Percentiles rank a stretch among this genome's conserved stretches.
Conservation (phyloP, 2,113 vertebrate species). For the Eulemur rufifrons region DNA sequence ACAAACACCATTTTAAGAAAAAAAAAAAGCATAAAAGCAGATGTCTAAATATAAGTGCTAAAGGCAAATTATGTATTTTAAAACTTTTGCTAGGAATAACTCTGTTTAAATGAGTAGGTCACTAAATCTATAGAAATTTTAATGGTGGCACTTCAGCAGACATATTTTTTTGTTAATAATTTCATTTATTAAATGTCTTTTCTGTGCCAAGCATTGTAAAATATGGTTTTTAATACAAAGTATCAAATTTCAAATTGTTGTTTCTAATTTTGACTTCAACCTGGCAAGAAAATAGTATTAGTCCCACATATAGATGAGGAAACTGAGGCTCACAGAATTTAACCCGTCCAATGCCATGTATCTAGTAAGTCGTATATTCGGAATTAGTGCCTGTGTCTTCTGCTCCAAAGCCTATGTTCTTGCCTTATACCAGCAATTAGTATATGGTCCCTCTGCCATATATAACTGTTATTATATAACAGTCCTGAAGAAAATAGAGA, state of each 20-base stretch:
- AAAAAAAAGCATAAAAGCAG: conserved; percentile 15
- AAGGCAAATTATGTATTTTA: conserved; percentile 54
- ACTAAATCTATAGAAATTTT: conserved; percentile 65
- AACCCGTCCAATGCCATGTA: background rate
- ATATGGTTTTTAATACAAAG: conserved; percentile 34
- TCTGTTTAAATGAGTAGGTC: conserved; percentile 49
- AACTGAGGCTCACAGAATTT: background rate
- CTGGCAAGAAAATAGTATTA: background rate
- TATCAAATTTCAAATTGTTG: background rate
- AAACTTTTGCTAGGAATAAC: conserved; percentile 12
- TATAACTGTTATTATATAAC: background rate
- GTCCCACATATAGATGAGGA: background rate
- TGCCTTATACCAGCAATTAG: background rate
- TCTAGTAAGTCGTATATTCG: background rate
- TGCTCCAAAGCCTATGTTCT: background rate
- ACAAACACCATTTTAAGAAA: conserved; percentile 41
- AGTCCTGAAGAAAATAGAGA: background rate
- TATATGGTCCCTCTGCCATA: background rate
- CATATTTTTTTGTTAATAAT: conserved; percentile 61
- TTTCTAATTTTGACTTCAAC: conserved; percentile 40
- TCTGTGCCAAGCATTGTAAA: conserved; percentile 9
- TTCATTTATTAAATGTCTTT: conserved; percentile 55
- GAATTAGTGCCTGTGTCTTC: background rate
- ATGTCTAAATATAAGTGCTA: conserved; percentile 32
- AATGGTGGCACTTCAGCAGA: conserved; percentile 29